phyloP scores from a whole-genome alignment of 2,113 vertebrate species.

The Patagioenas fasciata region DNA sequence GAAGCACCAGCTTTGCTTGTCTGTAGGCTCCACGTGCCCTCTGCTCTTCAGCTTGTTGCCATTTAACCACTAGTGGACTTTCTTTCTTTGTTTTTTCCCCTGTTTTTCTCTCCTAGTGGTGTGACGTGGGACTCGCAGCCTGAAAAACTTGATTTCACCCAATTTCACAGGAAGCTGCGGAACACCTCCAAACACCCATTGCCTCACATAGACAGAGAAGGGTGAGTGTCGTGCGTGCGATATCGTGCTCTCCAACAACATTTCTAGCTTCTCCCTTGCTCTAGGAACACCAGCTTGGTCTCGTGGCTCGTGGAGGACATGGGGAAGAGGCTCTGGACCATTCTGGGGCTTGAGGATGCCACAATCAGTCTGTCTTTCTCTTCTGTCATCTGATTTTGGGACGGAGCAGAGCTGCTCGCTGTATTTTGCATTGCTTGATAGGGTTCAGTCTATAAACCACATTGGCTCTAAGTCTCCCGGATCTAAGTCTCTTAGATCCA shows the following conservation, averaged over 20 bases:
- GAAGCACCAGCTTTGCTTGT: neutral
- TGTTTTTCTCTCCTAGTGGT: constrained; percentile 76
- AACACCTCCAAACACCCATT: constrained; percentile 86
- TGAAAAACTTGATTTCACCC: constrained; percentile 95
- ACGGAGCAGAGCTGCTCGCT: neutral
- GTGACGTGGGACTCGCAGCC: constrained; percentile 96
- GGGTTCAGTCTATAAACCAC: neutral
- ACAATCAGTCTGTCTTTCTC: neutral
- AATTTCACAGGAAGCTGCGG: constrained; percentile 88
- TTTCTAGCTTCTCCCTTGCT: neutral
- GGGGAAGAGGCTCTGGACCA: neutral
- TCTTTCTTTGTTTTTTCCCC: neutral
- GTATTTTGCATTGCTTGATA: neutral
- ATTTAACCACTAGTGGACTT: neutral
- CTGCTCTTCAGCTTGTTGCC: neutral
- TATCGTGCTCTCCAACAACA: neutral
- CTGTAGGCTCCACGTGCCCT: neutral
- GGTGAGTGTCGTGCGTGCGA: constrained; percentile 74
- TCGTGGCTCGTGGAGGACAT: accelerated
- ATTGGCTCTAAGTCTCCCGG: neutral
- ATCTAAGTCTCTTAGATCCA: neutral
- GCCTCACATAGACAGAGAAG: constrained; percentile 93
- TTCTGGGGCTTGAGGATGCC: neutral
- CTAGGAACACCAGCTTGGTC: neutral
- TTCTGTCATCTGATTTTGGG: neutral